phyloP scores from a whole-genome alignment of 2,888 invertebrate species.

The Caenorhabditis becei region DNA sequence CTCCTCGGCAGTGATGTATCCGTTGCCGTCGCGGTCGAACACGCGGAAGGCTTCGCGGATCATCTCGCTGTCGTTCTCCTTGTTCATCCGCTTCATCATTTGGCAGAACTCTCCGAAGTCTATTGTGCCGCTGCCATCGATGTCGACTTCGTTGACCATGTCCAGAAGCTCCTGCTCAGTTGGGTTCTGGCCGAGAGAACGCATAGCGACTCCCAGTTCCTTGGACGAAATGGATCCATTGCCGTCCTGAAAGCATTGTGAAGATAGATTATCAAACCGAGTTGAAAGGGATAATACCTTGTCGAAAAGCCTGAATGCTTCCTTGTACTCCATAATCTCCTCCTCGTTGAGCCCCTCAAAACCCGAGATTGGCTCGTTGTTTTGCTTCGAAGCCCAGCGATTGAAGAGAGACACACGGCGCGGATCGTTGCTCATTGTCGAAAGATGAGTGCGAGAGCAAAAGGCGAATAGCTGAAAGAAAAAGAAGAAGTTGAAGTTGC shows the following conservation, averaged over 20 bases:
- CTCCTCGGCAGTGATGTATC: constrained; percentile 81
- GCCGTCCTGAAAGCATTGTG: constrained; percentile 80
- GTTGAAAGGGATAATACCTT: constrained; percentile 70
- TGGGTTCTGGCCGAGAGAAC: constrained; percentile 82
- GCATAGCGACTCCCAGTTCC: constrained; percentile 82
- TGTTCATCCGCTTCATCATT: constrained; percentile 82
- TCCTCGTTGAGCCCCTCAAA: constrained; percentile 81
- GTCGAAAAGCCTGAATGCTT: constrained; percentile 81
- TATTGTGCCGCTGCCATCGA: constrained; percentile 80
- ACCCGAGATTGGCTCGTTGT: constrained; percentile 63
- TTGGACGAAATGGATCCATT: constrained; percentile 82
- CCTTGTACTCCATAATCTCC: constrained; percentile 81
- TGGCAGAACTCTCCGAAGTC: constrained; percentile 82
- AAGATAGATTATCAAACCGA: neutral
- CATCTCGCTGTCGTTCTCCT: constrained; percentile 82
- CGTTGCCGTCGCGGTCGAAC: constrained; percentile 81
- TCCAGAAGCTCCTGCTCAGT: constrained; percentile 82
- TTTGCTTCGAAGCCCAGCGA: constrained; percentile 79
- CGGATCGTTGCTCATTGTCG: constrained; percentile 69
- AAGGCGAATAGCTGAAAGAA: constrained; percentile 5
- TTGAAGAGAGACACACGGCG: constrained; percentile 80
- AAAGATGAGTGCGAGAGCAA: constrained; percentile 22
- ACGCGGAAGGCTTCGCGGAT: constrained; percentile 82
- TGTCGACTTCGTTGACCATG: constrained; percentile 82
- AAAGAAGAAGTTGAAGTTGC: constrained; percentile 13